phyloP scores from a whole-genome alignment of 1,140 invertebrate genomes.

The Amphibalanus amphitrite region DNA sequence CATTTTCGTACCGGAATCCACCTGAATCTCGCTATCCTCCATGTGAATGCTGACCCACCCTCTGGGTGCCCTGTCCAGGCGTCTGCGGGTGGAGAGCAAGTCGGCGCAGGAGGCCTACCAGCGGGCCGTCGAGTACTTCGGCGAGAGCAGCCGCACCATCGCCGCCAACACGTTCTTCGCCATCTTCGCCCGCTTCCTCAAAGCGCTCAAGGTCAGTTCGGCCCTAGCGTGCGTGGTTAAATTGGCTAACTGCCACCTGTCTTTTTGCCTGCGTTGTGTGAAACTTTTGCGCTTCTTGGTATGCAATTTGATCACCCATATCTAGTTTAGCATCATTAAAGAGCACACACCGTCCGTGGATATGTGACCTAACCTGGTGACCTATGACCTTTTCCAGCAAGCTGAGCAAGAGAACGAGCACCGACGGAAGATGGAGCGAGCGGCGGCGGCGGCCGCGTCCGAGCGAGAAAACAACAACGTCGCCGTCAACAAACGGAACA shows the following conservation, averaged over 20 bases:
- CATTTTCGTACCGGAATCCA: too few relatives aligned
- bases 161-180: constrained; percentile 91
- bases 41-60: too few relatives aligned
- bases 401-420: constrained; percentile 83
- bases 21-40: too few relatives aligned
- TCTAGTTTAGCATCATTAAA: too few relatives aligned
- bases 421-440: constrained; percentile 58
- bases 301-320: too few relatives aligned
- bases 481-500: constrained; percentile 45
- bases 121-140: constrained; percentile 87
- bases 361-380: constrained; percentile 11
- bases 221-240: too few relatives aligned
- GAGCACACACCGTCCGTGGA: too few relatives aligned
- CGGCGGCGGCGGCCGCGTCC: constrained; percentile 44
- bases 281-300: too few relatives aligned
- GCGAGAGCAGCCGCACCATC: constrained; percentile 72
- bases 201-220: constrained; percentile 62
- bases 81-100: constrained; percentile 54
- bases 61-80: background rate
- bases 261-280: too few relatives aligned
- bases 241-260: too few relatives aligned
- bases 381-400: constrained; percentile 35
- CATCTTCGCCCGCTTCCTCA: constrained; percentile 75
- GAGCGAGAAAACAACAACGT: constrained; percentile 36
- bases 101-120: constrained; percentile 71